Conservation (phyloP, 2,888 invertebrate species). For the Plagodis pulveraria region DNA sequence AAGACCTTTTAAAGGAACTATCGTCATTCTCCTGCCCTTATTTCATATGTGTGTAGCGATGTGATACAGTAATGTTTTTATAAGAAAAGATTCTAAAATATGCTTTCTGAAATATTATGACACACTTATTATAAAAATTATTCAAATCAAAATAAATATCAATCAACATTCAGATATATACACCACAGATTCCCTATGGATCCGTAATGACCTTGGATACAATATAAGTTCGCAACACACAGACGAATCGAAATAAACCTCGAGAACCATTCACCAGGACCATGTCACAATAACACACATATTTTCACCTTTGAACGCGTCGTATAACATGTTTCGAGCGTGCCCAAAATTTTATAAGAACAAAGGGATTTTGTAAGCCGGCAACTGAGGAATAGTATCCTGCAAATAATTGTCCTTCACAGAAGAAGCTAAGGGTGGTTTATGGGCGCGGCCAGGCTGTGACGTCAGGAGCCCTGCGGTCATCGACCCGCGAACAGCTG, state of each 20-base stretch:
- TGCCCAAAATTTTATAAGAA: constrained; percentile 41
- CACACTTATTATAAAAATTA: too few species aligned
- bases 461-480: constrained; percentile 75
- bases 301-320: constrained; percentile 21
- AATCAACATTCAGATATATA: too few species aligned
- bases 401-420: constrained; percentile 74
- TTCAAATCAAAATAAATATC: too few species aligned
- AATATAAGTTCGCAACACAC: neutral
- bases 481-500: constrained; percentile 70
- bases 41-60: too few species aligned
- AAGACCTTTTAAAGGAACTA: too few species aligned
- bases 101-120: too few species aligned
- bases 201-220: neutral
- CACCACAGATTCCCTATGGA: too few species aligned
- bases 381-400: constrained; percentile 71
- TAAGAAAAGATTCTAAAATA: too few species aligned
- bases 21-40: too few species aligned
- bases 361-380: constrained; percentile 54
- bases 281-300: constrained; percentile 28
- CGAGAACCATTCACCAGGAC: neutral
- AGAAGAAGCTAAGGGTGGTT: constrained; percentile 44
- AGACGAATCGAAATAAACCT: constrained; percentile 2
- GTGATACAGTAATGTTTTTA: too few species aligned
- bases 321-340: constrained; percentile 28
- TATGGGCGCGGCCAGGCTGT: constrained; percentile 64